These are phyloP conservation scores for Semicossyphus pulcher DNA, from an alignment of 2,113 vertebrate species.

Conservation along the genomic window DNA sequence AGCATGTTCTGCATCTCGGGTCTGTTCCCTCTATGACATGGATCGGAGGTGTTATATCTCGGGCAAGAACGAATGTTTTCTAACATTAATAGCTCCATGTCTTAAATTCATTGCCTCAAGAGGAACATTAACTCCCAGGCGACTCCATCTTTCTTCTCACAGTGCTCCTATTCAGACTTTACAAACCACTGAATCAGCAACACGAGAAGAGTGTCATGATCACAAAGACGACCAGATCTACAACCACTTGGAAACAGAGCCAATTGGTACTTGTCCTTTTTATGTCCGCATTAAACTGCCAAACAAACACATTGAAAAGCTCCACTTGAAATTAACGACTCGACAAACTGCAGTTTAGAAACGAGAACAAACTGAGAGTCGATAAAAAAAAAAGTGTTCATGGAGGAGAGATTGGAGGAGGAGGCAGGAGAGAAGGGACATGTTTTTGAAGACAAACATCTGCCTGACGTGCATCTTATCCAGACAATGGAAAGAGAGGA, in stretches of 20 bases:
- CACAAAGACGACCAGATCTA: conserved; percentile 40
- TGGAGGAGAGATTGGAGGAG: background rate
- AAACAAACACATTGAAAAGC: background rate
- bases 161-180: no score
- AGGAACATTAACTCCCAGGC: no score
- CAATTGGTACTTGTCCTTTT: background rate
- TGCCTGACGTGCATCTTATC: conserved; percentile 54
- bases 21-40: no score
- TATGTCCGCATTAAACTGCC: background rate
- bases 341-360: background rate
- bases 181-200: background rate
- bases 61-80: no score
- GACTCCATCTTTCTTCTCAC: no score
- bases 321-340: background rate
- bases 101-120: no score
- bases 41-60: no score
- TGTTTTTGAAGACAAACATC: conserved; percentile 61
- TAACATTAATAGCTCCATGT: no score
- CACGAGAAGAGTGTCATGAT: conserved; percentile 9
- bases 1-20: no score
- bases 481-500: conserved; percentile 49
- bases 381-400: background rate
- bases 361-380: background rate
- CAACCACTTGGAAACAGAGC: no score
- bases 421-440: background rate